Evolutionary conservation across 2,113 vertebrate species (phyloP), one percentile per base, ranked within the genome.

Genomic region (Isichthys henryi): DNA sequence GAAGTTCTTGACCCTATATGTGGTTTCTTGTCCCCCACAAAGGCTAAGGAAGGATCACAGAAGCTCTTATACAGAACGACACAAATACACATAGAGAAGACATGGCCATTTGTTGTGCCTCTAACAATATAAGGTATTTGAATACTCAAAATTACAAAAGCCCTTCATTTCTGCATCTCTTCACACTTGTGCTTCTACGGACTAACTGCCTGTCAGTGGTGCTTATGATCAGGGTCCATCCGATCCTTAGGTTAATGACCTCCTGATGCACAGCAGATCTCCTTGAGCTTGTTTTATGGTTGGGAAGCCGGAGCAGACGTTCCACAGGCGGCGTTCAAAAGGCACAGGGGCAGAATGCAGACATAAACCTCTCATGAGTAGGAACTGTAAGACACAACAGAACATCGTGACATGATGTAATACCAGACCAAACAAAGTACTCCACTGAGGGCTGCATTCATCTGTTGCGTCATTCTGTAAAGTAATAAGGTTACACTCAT

Each of bases 341-440:
- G 35, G 27, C 52, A 11, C 13, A 87, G 31, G 5, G 50, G 27
- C 15, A 53, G 86, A 27, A 53, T 3, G 45, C 15, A 52, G 31
- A 35, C 77, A 56, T 1, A 15, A 5, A 46, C 11, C 48, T 5
- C 45, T 90, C 90, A 90, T 31, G 88, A 35, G 6, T 87, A 86
- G 48, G 50, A 62, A 56, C 90, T 90, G 90, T 15, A 90, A 88
- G 49, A 90, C 82, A 88, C 43, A 90, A 15, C 19, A 27, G 52
- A 11, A 2, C 35, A 80, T 17, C 43, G 88, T 39, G 45, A 88
- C 43, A 48, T 13, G 66, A 9, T 49, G 21, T 49, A 27, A 85
- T 27, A n/a, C 3, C 82, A 85, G 23, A 9, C 43, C 48, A 13
- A 11, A 85, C 27, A 13, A 31, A 70, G n/a, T 13, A 4, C 27